Percentiles rank a stretch among this genome's conserved stretches.
Conservation (phyloP, 2,888 invertebrate species). For the Plusia festucae region DNA sequence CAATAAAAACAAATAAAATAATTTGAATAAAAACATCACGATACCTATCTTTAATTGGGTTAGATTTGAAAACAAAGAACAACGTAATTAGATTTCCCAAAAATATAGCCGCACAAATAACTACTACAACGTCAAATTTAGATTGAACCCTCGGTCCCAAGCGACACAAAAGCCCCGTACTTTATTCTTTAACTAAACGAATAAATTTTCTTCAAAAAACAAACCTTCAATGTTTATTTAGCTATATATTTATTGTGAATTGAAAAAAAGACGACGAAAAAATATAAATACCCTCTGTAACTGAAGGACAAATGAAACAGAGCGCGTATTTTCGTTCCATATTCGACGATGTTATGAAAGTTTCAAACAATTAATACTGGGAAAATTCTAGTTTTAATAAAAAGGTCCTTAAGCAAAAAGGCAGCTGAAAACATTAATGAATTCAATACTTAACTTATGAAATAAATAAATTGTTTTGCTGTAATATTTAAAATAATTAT, state of each 20-base stretch:
- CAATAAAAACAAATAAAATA: slow-evolving; percentile 40
- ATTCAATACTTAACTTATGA: too few species aligned
- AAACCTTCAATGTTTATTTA: slow-evolving; percentile 49
- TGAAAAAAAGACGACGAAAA: too few species aligned
- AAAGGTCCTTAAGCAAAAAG: too few species aligned
- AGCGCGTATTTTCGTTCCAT: too few species aligned
- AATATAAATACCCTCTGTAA: too few species aligned
- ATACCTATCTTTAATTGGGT: slow-evolving; percentile 56
- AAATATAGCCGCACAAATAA: slow-evolving; percentile 66
- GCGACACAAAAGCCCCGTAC: slow-evolving; percentile 67
- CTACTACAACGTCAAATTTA: slow-evolving; percentile 70
- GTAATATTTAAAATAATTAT: too few species aligned
- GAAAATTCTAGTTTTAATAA: too few species aligned
- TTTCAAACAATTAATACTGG: too few species aligned
- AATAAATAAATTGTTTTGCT: too few species aligned
- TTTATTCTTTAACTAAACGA: slow-evolving; percentile 75
- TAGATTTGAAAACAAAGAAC: slow-evolving; percentile 53
- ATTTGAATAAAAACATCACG: slow-evolving; percentile 42
- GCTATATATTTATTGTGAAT: slow-evolving; percentile 56
- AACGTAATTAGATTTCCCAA: slow-evolving; percentile 56
- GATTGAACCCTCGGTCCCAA: slow-evolving; percentile 68
- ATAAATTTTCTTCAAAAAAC: slow-evolving; percentile 69
- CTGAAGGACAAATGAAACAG: too few species aligned
- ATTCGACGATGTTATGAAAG: too few species aligned
- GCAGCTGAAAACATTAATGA: too few species aligned